phyloP scores from a whole-genome alignment of 2,888 invertebrate species.

The Eilema griseolum region DNA sequence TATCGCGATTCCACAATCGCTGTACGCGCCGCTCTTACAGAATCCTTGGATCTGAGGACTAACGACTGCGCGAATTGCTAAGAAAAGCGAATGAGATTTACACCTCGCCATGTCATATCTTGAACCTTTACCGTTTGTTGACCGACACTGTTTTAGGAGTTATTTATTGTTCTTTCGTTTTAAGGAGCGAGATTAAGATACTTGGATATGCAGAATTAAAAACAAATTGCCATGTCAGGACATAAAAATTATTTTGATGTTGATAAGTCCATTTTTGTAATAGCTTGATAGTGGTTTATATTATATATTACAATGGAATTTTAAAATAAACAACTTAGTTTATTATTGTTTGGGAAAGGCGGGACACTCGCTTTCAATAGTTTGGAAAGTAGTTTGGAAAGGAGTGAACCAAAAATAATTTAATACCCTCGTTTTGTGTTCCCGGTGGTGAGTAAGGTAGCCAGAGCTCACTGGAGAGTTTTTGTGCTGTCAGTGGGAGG shows the following conservation, averaged over 20 bases:
- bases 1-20: not conserved
- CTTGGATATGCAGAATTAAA: conserved; percentile 27
- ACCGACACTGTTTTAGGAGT: conserved; percentile 58
- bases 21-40: not conserved
- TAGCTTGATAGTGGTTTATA: not conserved
- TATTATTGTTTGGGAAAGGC: no score
- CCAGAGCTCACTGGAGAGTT: no score
- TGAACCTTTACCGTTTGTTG: conserved; percentile 72
- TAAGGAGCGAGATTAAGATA: conserved; percentile 37
- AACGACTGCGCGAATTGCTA: conserved; percentile 65
- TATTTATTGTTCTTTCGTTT: conserved; percentile 54
- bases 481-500: no score
- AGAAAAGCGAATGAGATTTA: conserved; percentile 82
- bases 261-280: not conserved
- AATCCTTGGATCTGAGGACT: not conserved
- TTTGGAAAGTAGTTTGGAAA: no score
- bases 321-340: no score
- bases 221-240: conserved; percentile 10
- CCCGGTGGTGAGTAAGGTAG: no score
- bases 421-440: no score
- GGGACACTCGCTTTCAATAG: no score
- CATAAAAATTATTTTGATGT: not conserved
- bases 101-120: conserved; percentile 73
- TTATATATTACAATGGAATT: not conserved
- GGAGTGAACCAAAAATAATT: no score